Evolutionary conservation across 2,888 invertebrate genomes (phyloP).

Genomic region (Orgyia antiqua): DNA sequence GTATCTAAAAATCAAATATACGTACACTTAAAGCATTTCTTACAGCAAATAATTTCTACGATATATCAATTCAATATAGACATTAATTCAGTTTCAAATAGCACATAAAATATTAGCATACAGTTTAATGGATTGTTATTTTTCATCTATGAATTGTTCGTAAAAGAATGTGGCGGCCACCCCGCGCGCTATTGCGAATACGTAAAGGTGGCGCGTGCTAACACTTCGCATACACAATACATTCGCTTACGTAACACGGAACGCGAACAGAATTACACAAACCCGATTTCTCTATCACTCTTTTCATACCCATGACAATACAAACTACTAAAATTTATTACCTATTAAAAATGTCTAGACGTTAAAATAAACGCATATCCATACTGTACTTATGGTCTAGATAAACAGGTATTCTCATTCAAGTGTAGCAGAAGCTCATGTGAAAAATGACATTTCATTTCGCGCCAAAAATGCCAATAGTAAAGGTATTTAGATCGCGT

Average conservation of each 20-base stretch:
- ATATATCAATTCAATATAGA: too few relatives aligned
- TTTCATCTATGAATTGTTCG: slow-evolving; percentile 39
- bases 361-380: slow-evolving; percentile 26
- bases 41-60: too few relatives aligned
- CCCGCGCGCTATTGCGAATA: slow-evolving; percentile 57
- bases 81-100: slow-evolving; percentile 2
- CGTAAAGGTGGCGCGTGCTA: slow-evolving; percentile 61
- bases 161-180: slow-evolving; percentile 67
- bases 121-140: slow-evolving; percentile 18
- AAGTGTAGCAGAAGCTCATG: too few relatives aligned
- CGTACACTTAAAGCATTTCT: too few relatives aligned
- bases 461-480: too few relatives aligned
- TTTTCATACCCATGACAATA: slow-evolving; percentile 58
- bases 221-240: slow-evolving; percentile 41
- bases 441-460: too few relatives aligned
- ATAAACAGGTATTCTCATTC: too few relatives aligned
- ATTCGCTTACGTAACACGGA: slow-evolving; percentile 56
- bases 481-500: too few relatives aligned
- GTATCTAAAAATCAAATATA: too few relatives aligned
- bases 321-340: slow-evolving; percentile 47
- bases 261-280: slow-evolving; percentile 66
- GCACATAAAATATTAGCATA: slow-evolving; percentile 11
- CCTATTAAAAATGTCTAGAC: slow-evolving; percentile 56
- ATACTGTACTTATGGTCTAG: too few relatives aligned
- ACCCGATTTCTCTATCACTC: slow-evolving; percentile 69